A percentile compares a stretch with the other conserved stretches of the same genome.
Evolutionary conservation across 2,888 invertebrate genomes (phyloP).

Genomic region (Tolmerus cingulatus): DNA sequence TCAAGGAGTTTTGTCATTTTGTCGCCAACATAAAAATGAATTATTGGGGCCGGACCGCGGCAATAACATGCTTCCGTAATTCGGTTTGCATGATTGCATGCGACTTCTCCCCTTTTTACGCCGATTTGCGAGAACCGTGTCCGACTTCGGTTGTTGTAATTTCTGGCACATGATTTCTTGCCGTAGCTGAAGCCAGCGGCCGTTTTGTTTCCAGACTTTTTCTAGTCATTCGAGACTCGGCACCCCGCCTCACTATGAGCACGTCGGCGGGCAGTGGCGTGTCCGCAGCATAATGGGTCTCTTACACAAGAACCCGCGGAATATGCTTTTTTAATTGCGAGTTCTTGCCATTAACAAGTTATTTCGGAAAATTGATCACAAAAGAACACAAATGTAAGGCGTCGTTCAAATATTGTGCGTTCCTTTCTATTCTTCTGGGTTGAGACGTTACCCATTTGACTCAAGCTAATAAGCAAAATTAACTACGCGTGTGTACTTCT

Average conservation of each 20-base stretch:
- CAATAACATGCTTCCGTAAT: conserved; percentile 41
- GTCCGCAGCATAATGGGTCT: conserved; percentile 11
- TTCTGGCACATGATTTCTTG: conserved; percentile 35
- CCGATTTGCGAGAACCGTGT: conserved; percentile 26
- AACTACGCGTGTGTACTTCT: too few relatives aligned
- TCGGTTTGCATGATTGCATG: conserved; percentile 42
- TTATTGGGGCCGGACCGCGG: conserved; percentile 30
- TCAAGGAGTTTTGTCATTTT: conserved; percentile 37
- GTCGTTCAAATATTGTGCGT: background rate
- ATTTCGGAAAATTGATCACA: conserved; percentile 45
- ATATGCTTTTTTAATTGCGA: conserved; percentile 47
- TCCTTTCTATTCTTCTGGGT: background rate
- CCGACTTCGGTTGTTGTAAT: conserved; percentile 16
- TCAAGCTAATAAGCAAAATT: too few relatives aligned
- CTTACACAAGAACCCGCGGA: conserved; percentile 39
- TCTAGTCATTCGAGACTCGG: background rate
- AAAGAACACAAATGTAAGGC: background rate
- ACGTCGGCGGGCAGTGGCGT: background rate
- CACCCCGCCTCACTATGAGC: background rate
- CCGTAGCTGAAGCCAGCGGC: conserved; percentile 35
- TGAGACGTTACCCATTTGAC: background rate
- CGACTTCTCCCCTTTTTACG: conserved; percentile 37
- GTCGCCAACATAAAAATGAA: conserved; percentile 39
- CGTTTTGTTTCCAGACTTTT: conserved; percentile 42
- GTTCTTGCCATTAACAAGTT: conserved; percentile 46